These are phyloP conservation scores for Chymomyza costata DNA, from an alignment of 1,140 invertebrate genomes.

Conservation along the genomic window DNA sequence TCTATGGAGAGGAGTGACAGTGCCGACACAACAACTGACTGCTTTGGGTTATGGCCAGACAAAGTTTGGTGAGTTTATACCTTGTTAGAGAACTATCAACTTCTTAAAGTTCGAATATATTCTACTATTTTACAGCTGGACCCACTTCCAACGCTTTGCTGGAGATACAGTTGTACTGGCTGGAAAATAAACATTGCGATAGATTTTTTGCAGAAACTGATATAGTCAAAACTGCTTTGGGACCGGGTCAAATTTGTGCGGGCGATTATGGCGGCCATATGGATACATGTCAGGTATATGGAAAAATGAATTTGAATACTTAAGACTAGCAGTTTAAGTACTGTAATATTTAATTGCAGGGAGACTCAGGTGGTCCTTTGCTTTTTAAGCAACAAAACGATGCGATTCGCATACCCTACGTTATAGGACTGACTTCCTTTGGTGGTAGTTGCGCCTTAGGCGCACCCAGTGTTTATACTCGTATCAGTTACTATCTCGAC, in stretches of 20 bases:
- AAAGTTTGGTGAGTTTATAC: constrained; percentile 34
- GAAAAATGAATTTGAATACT: neutral
- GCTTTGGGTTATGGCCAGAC: constrained; percentile 50
- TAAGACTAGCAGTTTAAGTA: neutral
- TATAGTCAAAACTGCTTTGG: constrained; percentile 25
- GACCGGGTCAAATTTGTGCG: constrained; percentile 79
- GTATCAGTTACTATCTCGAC: constrained; percentile 77
- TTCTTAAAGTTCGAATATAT: no score
- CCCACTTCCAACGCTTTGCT: constrained; percentile 35
- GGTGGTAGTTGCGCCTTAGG: constrained; percentile 86
- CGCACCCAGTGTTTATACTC: constrained; percentile 83
- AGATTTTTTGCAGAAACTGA: constrained; percentile 14
- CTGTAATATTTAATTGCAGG: constrained; percentile 18
- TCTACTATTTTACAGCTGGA: constrained; percentile 22
- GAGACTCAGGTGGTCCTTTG: constrained; percentile 83
- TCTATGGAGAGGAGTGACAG: constrained; percentile 22
- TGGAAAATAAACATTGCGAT: constrained; percentile 31
- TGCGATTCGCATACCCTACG: constrained; percentile 79
- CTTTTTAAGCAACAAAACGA: constrained; percentile 79
- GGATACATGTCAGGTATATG: constrained; percentile 83
- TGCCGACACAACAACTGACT: constrained; percentile 30
- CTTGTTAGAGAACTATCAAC: neutral
- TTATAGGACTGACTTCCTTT: constrained; percentile 85
- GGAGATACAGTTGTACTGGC: constrained; percentile 26
- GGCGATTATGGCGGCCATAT: constrained; percentile 82